Evolutionary conservation across 2,888 invertebrate genomes (phyloP).

Genomic region (Venusia cambrica): DNA sequence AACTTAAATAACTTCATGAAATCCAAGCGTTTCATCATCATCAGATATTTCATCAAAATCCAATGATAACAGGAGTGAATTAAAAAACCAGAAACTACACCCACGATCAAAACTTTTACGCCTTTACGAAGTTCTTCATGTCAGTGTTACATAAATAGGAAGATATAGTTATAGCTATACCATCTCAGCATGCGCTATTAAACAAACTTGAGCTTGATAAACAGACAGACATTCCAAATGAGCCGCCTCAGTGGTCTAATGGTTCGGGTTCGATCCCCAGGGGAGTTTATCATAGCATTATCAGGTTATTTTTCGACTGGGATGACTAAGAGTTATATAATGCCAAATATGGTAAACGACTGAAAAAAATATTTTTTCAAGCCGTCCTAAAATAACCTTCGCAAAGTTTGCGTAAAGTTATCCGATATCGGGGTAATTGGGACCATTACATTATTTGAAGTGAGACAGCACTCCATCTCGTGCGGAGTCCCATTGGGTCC

Average conservation of each 20-base stretch:
- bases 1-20: too few relatives aligned
- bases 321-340: too few relatives aligned
- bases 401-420: constrained; percentile 4
- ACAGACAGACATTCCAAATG: constrained; percentile 13
- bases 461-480: constrained; percentile 1
- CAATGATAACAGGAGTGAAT: too few relatives aligned
- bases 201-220: constrained; percentile 21
- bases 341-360: too few relatives aligned
- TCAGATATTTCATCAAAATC: too few relatives aligned
- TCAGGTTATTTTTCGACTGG: too few relatives aligned
- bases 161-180: constrained; percentile 31
- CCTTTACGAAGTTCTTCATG: constrained; percentile 39
- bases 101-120: too few relatives aligned
- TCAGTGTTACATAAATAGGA: constrained; percentile 36
- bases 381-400: constrained; percentile 1
- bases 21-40: too few relatives aligned
- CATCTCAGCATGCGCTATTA: constrained; percentile 33
- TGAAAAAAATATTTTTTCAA: not conserved
- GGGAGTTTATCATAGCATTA: too few relatives aligned
- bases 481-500: constrained; percentile 3
- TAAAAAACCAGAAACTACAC: too few relatives aligned
- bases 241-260: too few relatives aligned
- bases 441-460: constrained; percentile 2
- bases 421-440: constrained; percentile 10
- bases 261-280: too few relatives aligned